Conservation (phyloP, 1,140 invertebrate genomes). For the Drosophila auraria region DNA sequence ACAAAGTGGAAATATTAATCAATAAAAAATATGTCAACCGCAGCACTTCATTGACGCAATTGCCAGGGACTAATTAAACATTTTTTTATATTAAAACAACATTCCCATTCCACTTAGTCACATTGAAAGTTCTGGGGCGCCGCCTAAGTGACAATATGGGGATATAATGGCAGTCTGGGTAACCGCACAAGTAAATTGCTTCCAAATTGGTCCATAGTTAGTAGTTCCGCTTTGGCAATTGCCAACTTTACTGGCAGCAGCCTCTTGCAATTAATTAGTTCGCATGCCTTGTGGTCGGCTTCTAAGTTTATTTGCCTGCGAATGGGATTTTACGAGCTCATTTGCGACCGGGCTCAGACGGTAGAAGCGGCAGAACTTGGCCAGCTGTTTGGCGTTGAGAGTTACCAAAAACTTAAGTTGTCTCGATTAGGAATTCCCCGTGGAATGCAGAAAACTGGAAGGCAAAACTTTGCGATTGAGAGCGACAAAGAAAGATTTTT, state of each 20-base stretch:
- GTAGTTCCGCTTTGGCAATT: conserved; percentile 19
- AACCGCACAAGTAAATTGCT: conserved; percentile 23
- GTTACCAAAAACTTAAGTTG: conserved; percentile 37
- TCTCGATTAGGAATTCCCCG: conserved; percentile 58
- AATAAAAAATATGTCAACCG: not conserved
- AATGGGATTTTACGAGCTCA: conserved; percentile 35
- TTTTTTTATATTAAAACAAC: not conserved
- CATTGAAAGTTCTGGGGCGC: not conserved
- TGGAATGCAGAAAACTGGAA: conserved; percentile 52
- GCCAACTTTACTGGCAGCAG: conserved; percentile 21
- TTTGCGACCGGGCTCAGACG: conserved; percentile 39
- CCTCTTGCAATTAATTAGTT: conserved; percentile 41
- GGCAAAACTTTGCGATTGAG: conserved; percentile 8
- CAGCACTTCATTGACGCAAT: not conserved
- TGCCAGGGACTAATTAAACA: not conserved
- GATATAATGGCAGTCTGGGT: not conserved
- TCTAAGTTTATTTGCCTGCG: conserved; percentile 24
- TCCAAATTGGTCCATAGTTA: conserved; percentile 31
- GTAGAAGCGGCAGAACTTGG: conserved; percentile 5
- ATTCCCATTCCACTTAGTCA: too few relatives aligned
- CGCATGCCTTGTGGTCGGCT: conserved; percentile 4
- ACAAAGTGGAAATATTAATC: not conserved
- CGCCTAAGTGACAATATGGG: not conserved
- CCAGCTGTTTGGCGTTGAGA: conserved; percentile 18
- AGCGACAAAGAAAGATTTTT: conserved; percentile 39